Evolutionary conservation across 2,797 vertebrate species (phyloP).

Genomic region (Leptatherina wallacei): DNA sequence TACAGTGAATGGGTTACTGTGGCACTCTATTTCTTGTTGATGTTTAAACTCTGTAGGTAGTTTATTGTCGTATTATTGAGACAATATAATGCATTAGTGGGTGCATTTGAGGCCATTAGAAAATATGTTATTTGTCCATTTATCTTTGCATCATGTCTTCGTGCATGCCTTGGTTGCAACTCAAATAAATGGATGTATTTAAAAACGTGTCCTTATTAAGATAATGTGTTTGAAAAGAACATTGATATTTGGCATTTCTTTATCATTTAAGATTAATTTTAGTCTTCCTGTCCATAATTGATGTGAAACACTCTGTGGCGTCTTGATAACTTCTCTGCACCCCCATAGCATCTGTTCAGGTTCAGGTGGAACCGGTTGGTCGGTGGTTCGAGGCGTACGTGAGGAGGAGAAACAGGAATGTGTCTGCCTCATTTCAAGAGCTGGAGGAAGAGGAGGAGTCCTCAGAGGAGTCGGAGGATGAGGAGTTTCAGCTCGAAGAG

Average conservation of each 20-base stretch:
- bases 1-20: no score
- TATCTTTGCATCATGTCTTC: neutral
- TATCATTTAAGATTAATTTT: neutral
- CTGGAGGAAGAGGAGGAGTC: slow-evolving; percentile 95
- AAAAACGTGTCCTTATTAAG: neutral
- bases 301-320: neutral
- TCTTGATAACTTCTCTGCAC: slow-evolving; percentile 3
- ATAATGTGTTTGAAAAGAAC: neutral
- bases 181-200: no score
- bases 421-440: slow-evolving; percentile 96
- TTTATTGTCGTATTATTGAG: no score
- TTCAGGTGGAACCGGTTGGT: slow-evolving; percentile 96
- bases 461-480: slow-evolving; percentile 94
- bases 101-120: no score
- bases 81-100: no score
- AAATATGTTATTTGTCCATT: neutral
- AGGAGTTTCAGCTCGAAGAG: slow-evolving; percentile 94
- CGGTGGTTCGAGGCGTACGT: slow-evolving; percentile 98
- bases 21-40: no score
- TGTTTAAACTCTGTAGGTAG: no score
- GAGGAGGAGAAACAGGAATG: slow-evolving; percentile 92
- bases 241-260: neutral
- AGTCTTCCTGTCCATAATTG: neutral
- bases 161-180: neutral
- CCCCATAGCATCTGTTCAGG: slow-evolving; percentile 86